Base-by-base conservation (phyloP, 2,888 invertebrate species). In the Acleris emargana region DNA sequence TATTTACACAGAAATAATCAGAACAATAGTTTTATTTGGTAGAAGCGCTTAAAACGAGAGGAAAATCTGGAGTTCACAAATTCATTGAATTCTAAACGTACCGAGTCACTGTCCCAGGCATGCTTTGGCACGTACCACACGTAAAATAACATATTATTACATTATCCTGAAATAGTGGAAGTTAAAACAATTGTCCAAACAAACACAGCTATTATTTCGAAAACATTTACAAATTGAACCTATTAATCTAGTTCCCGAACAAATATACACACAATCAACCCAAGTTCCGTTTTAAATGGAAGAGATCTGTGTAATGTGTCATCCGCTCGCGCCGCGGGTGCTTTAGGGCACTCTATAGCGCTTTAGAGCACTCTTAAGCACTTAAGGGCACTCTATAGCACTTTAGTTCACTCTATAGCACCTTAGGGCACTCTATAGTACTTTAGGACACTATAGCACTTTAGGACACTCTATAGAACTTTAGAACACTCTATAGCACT, bases 201-300 rank as follows among this genome's bases (percentile, higher is more conserved):
- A 68, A 67, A 75, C 71, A 72, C 73, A 66, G 72, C 70, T 73
- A 69, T 74, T 72, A 75, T 78, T 75, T 72, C 76, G 71, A 73
- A 79, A 80, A 83, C 81, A 87, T 88, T 88, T 87, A 89, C 88
- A 89, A 84, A 88, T 88, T 88, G 87, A 88, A 83, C 83, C 88
- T 90, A 91, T 82, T 89, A 85, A 76, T 77, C 85, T 88, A 88
- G 67, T 73, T 73, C 72, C 76, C 81, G 87, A 91, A 89, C 89
- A 86, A 88, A 89, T 89, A 88, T 91, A 90, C 90, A 90, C 86
- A 87, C 85, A 84, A 86, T 84, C 81, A 78, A 85, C 76, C 73
- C 74, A 75, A 68, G 69, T 62, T 69, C 43, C 69, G 63, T 69
- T 62, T 74, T 76, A 78, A 78, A 75, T 78, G 74, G 76, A 82